Conservation (phyloP, 1,140 invertebrate genomes). For the Riptortus pedestris region DNA sequence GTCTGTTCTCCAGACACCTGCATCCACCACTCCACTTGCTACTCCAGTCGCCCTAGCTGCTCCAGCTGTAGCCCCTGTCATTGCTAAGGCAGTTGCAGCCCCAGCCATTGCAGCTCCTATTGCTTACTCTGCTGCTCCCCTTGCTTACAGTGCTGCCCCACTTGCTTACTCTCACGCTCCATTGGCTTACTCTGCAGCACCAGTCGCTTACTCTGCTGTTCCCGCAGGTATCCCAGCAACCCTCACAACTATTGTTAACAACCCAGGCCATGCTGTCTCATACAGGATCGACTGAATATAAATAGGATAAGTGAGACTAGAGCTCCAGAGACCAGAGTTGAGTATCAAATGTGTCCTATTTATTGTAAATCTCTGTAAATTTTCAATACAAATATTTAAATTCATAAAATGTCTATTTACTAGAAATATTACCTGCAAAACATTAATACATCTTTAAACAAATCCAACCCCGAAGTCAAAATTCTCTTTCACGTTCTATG, state of each 20-base stretch:
- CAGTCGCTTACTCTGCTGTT: conserved; percentile 31
- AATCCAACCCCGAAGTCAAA: too few relatives aligned
- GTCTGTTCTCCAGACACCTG: conserved; percentile 38
- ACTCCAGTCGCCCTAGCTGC: too few relatives aligned
- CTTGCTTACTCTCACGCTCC: conserved; percentile 30
- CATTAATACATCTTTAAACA: too few relatives aligned
- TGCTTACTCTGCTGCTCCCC: conserved; percentile 32
- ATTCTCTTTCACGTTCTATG: too few relatives aligned
- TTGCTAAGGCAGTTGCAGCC: conserved; percentile 17
- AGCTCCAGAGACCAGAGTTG: conserved; percentile 29
- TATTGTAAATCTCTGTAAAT: not conserved
- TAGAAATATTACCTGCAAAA: too few relatives aligned
- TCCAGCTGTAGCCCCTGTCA: conserved; percentile 31
- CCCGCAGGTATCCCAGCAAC: conserved; percentile 36
- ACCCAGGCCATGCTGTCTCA: conserved; percentile 37
- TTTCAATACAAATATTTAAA: not conserved
- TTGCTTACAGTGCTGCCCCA: conserved; percentile 40
- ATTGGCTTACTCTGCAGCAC: conserved; percentile 20
- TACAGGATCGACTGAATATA: conserved; percentile 36
- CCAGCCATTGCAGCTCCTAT: conserved; percentile 37
- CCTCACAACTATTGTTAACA: conserved; percentile 38
- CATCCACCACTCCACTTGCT: conserved; percentile 42
- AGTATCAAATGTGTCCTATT: conserved; percentile 7
- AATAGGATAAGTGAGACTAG: conserved; percentile 19
- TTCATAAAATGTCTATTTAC: too few relatives aligned